Evolutionary conservation across 1,140 invertebrate species (phyloP), one percentile per base, ranked within the genome.

Genomic region (Grapholita molesta): DNA sequence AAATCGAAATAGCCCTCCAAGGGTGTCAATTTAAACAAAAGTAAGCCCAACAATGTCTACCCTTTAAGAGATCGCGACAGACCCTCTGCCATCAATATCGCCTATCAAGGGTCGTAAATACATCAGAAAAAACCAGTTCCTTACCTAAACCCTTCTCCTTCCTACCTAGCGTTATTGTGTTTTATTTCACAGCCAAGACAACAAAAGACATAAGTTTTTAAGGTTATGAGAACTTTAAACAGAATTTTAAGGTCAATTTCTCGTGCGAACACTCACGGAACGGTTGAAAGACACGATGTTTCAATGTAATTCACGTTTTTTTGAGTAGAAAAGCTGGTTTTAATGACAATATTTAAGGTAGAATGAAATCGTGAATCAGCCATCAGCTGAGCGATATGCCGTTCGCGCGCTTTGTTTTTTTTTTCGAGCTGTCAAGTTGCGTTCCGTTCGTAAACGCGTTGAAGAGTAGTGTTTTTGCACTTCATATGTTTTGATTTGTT

Each of bases 101-200:
- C 67, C 53, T 68, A 75, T 73, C 71, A 66, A 61, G 53, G 71
- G 65, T 70, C 72, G 71, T 78, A 78, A 78, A 78, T 79, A 78
- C 65, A 69, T 70, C 73, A n/a, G 53, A 65, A 64, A 48, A 70
- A 77, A 79, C 78, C 73, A 75, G 78, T 79, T 76, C 33, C 35
- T 35, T 74, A 77, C 75, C 75, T 5, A 42, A 70, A 53, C 75
- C 70, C 72, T 76, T 74, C 42, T 30, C n/a, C 12, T 4, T 28
- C 64, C 23, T 8, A 18, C 33, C 30, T 8, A 25, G 18, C 28
- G 18, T 28, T 67, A 75, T 75, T 73, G 69, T 70, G 25, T 53
- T 42, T 53, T 74, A 68, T 64, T 66, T 64, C 15, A 30, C 64
- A 69, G 35, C 42, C 28, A 52, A 42, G 28, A 18, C n/a, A 55